Conservation (phyloP, 1,140 invertebrate species). For the Centruroides vittatus region DNA sequence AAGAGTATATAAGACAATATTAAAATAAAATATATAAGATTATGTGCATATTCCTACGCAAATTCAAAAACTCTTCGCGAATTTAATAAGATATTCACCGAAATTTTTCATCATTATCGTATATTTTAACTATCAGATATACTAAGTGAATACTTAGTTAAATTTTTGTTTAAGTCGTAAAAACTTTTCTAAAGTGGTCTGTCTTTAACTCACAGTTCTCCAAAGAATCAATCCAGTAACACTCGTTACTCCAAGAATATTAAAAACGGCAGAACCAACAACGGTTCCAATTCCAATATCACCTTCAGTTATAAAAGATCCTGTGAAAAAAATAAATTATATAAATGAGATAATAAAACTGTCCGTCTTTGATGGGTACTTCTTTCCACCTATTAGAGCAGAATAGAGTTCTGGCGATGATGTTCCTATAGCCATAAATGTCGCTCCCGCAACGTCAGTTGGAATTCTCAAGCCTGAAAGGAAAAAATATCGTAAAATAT, state of each 20-base stretch:
- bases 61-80: too few species aligned
- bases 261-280: slow-evolving; percentile 74
- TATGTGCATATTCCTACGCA: too few species aligned
- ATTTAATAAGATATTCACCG: too few species aligned
- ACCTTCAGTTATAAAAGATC: slow-evolving; percentile 18
- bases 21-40: too few species aligned
- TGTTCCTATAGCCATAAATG: slow-evolving; percentile 35
- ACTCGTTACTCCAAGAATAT: slow-evolving; percentile 69
- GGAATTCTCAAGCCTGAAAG: slow-evolving; percentile 25
- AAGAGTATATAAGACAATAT: too few species aligned
- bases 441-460: slow-evolving; percentile 34
- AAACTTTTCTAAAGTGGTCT: too few species aligned
- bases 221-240: slow-evolving; percentile 61
- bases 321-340: slow-evolving; percentile 3
- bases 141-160: too few species aligned
- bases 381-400: slow-evolving; percentile 35
- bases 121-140: too few species aligned
- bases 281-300: slow-evolving; percentile 43
- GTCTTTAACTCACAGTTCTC: slow-evolving; percentile 39
- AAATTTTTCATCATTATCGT: too few species aligned
- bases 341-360: too few species aligned
- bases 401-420: slow-evolving; percentile 34
- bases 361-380: too few species aligned
- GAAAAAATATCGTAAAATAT: slow-evolving; percentile 16
- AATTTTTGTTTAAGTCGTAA: too few species aligned